Conservation (phyloP, 2,888 invertebrate species). For the Archaeoteleia sp. region DNA sequence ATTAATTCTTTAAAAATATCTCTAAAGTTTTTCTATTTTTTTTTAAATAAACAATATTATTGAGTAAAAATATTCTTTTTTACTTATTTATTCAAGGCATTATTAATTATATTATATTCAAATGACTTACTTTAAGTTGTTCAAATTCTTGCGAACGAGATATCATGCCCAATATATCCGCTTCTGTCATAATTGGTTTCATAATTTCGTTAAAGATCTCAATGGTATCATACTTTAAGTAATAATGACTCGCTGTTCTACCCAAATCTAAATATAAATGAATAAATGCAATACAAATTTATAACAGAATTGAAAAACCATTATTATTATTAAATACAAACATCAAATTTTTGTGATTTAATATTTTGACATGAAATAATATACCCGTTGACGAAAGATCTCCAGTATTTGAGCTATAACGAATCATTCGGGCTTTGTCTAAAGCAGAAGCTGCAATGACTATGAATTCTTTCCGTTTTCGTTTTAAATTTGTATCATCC, state of each 20-base stretch:
- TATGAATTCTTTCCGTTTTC: conserved; percentile 86
- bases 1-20: conserved; percentile 1
- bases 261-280: conserved; percentile 96
- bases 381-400: conserved; percentile 84
- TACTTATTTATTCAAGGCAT: too few species aligned
- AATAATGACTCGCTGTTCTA: conserved; percentile 97
- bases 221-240: conserved; percentile 97
- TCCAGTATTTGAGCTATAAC: conserved; percentile 90
- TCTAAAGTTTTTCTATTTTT: too few species aligned
- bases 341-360: conserved; percentile 3
- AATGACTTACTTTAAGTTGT: conserved; percentile 85
- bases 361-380: conserved; percentile 1
- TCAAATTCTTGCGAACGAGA: conserved; percentile 96
- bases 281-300: conserved; percentile 6
- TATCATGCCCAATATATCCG: conserved; percentile 91
- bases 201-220: conserved; percentile 92
- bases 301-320: too few species aligned
- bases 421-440: conserved; percentile 95
- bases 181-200: conserved; percentile 87
- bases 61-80: too few species aligned
- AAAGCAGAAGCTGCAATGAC: conserved; percentile 87
- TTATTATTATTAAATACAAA: too few species aligned
- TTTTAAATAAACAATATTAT: too few species aligned
- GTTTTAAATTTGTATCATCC: conserved; percentile 87
- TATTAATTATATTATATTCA: not conserved